phyloP scores from a whole-genome alignment of 1,140 invertebrate species.

The Scylla paramamosain region DNA sequence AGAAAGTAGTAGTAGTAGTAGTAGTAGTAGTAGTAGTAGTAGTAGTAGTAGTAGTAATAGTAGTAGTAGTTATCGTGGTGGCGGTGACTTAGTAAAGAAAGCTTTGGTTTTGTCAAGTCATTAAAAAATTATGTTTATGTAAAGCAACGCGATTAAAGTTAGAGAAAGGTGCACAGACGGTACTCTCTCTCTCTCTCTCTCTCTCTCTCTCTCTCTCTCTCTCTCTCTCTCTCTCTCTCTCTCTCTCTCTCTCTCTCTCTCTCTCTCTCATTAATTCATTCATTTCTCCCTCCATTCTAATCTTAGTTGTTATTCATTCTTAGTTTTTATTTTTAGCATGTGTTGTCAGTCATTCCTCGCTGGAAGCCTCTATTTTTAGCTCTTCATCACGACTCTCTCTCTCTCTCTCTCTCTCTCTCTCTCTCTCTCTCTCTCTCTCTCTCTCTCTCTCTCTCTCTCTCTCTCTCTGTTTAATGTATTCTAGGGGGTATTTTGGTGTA shows the following conservation, averaged over 20 bases:
- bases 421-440: neutral
- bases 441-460: neutral
- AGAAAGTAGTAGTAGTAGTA: neutral
- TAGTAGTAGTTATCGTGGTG: neutral
- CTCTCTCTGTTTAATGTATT: neutral
- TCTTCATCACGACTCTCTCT: neutral
- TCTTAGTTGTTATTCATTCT: too few relatives aligned
- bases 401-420: neutral
- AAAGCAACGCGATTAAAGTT: neutral
- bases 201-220: neutral
- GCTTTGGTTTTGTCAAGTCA: neutral
- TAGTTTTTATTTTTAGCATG: too few relatives aligned
- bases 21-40: neutral
- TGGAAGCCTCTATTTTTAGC: too few relatives aligned
- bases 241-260: too few relatives aligned
- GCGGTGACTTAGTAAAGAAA: neutral
- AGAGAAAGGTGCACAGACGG: neutral
- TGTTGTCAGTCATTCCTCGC: too few relatives aligned
- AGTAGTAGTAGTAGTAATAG: neutral
- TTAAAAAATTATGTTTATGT: constrained; percentile 2
- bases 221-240: too few relatives aligned
- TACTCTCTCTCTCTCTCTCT: neutral
- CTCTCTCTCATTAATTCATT: too few relatives aligned
- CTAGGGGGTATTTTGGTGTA: neutral
- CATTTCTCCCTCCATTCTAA: too few relatives aligned